These are phyloP conservation scores for Hedya salicella DNA, from an alignment of 2,888 invertebrate genomes.

Conservation along the genomic window DNA sequence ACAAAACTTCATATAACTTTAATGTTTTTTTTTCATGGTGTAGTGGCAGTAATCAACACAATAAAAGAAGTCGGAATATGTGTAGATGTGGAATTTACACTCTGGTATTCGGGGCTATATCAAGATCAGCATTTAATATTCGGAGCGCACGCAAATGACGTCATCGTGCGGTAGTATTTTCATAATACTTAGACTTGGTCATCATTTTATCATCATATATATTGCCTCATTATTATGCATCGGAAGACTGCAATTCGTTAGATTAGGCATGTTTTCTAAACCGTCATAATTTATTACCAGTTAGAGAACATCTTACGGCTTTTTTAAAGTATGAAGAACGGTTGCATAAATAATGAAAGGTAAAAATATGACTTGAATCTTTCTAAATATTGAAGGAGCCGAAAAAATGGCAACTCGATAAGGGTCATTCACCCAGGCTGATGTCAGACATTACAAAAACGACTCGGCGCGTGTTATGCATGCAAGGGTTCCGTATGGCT, in stretches of 20 bases:
- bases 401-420: slow-evolving; percentile 26
- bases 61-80: slow-evolving; percentile 13
- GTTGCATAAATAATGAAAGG: too few relatives aligned
- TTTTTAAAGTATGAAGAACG: too few relatives aligned
- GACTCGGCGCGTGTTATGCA: slow-evolving; percentile 10
- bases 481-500: background rate
- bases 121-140: slow-evolving; percentile 35
- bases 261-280: too few relatives aligned
- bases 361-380: slow-evolving; percentile 2
- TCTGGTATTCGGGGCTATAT: slow-evolving; percentile 18
- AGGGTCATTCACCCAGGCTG: slow-evolving; percentile 31
- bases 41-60: background rate
- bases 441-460: slow-evolving; percentile 24
- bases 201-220: slow-evolving; percentile 22
- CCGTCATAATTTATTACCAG: too few relatives aligned
- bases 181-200: slow-evolving; percentile 1
- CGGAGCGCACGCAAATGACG: slow-evolving; percentile 23
- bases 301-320: too few relatives aligned
- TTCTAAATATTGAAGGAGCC: slow-evolving; percentile 25
- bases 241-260: too few relatives aligned
- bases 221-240: too few relatives aligned
- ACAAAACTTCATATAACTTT: too few relatives aligned
- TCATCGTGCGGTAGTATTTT: slow-evolving; percentile 19
- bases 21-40: too few relatives aligned
- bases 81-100: slow-evolving; percentile 30